These are phyloP conservation scores for Leptogaster cylindrica DNA, from an alignment of 2,888 invertebrate genomes.

Conservation along the genomic window DNA sequence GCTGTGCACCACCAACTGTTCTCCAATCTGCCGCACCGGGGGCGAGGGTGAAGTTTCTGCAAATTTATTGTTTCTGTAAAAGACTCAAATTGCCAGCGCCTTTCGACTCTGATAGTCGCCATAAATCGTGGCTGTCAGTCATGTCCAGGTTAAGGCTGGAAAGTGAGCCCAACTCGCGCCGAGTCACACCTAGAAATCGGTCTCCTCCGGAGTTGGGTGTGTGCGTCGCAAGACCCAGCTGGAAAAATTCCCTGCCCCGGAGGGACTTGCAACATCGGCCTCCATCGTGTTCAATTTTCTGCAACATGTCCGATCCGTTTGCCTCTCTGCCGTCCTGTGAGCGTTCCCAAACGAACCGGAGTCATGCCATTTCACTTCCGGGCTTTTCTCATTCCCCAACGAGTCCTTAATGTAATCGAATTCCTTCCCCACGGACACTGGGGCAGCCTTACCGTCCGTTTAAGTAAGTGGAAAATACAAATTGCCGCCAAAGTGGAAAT, in stretches of 20 bases:
- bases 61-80: constrained; percentile 17
- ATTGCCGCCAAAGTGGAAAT: too few species aligned
- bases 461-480: too few species aligned
- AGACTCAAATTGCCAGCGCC: background rate
- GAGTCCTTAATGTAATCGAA: too few species aligned
- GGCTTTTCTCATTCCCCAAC: too few species aligned
- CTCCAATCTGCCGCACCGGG: background rate
- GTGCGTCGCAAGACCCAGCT: background rate
- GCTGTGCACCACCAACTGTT: background rate
- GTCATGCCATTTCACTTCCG: too few species aligned
- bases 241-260: background rate
- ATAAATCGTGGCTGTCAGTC: constrained; percentile 14
- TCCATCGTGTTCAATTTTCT: constrained; percentile 19
- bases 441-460: too few species aligned
- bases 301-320: background rate
- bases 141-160: background rate
- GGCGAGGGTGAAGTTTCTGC: background rate
- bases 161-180: background rate
- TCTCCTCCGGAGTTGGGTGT: background rate
- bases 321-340: too few species aligned
- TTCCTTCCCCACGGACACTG: too few species aligned
- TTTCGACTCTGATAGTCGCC: background rate
- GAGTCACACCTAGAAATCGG: constrained; percentile 3
- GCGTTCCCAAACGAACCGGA: too few species aligned
- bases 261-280: background rate